Base-by-base conservation (phyloP, 2,888 invertebrate genomes). In the Lottia scabra region DNA sequence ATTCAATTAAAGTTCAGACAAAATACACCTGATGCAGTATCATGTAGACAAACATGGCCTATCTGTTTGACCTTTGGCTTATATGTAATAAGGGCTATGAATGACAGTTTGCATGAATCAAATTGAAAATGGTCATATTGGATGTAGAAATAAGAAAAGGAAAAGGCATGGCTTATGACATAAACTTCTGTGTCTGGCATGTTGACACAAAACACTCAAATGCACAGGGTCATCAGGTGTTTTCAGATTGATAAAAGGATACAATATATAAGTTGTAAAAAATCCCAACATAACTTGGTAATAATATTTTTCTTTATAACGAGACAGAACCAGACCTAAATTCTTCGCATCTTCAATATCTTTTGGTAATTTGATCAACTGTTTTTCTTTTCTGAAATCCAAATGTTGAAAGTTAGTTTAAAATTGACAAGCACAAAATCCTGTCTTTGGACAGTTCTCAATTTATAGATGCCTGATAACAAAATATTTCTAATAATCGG, bases 271-370 rank as follows among this genome's bases (percentile, higher is more conserved):
- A 16, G 95, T 94, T 81, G 95, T 91, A 84, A 96, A 95, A 77
- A 98, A 94, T 83, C 96, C 98, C 81, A 93, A 92, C 88, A 99
- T 91, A 71, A 99, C 99, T 93, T 96, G 94, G 88, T 93, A 93
- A 90, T 94, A 98, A 91, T 98, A 96, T 88, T 94, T 94, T 80
- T 96, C 96, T 90, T 96, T 98, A 90, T 99, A 99, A 81, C 93
- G 92, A 88, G 95, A 95, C 83, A 99, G 91, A 64, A 99, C 94
- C 88, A 93, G 92, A 76, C 98, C 99, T 80, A 99, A 91, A 86
- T 95, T 93, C 91, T 99, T 98, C 44, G 98, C 98, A 91, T 98
- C 98, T 87, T 98, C 96, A 83, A 99, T 94, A 89, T 97, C 94
- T 91, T 94, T 93, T 70, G 99, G 99, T 79, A 99, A 90, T 91